phyloP scores from a whole-genome alignment of 2,888 invertebrate species.

The Athalia rosae region DNA sequence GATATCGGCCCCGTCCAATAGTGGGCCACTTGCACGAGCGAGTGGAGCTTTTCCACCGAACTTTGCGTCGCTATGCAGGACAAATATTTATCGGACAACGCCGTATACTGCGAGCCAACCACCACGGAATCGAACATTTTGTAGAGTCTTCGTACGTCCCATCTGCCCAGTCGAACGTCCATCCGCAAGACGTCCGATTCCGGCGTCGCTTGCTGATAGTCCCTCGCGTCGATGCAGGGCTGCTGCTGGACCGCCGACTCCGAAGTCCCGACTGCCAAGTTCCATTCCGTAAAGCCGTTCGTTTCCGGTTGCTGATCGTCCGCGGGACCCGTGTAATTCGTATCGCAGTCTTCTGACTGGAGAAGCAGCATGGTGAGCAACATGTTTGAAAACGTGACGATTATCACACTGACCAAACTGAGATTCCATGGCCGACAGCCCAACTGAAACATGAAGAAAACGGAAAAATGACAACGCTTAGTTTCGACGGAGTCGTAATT shows the following conservation, averaged over 20 bases:
- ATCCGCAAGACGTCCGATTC: conserved; percentile 71
- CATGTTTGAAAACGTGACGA: conserved; percentile 81
- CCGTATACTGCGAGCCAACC: conserved; percentile 80
- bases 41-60: conserved; percentile 87
- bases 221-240: conserved; percentile 23
- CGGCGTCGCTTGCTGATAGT: conserved; percentile 16
- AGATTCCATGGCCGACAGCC: conserved; percentile 83
- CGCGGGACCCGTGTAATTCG: conserved; percentile 41
- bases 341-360: conserved; percentile 74
- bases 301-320: conserved; percentile 51
- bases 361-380: conserved; percentile 77
- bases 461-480: conserved; percentile 24
- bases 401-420: conserved; percentile 79
- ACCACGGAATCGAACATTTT: conserved; percentile 84
- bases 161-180: conserved; percentile 82
- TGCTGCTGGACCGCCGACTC: not conserved
- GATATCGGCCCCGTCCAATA: conserved; percentile 93
- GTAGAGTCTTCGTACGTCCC: conserved; percentile 83
- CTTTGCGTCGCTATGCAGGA: conserved; percentile 91
- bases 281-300: not conserved
- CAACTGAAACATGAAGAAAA: conserved; percentile 64
- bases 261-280: not conserved
- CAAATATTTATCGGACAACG: conserved; percentile 76
- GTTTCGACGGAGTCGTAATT: not conserved
- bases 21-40: conserved; percentile 85